phyloP scores from a whole-genome alignment of 2,888 invertebrate species.

The Parascotia fuliginaria region DNA sequence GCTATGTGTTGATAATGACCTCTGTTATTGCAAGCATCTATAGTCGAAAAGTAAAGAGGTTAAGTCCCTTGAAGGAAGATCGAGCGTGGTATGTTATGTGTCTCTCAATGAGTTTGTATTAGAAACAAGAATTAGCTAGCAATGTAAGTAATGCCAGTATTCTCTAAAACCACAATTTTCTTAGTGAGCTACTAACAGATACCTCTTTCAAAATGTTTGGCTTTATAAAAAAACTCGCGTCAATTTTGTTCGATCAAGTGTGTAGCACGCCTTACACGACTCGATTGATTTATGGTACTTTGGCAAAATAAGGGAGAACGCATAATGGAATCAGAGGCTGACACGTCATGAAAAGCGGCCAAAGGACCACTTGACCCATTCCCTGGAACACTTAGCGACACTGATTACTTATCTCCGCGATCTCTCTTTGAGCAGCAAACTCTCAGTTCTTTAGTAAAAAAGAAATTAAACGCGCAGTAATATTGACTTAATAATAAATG shows the following conservation, averaged over 20 bases:
- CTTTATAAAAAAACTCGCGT: not conserved
- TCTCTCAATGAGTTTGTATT: too few relatives aligned
- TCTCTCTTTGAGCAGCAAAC: not conserved
- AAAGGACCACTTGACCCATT: slow-evolving; percentile 31
- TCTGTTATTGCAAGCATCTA: too few relatives aligned
- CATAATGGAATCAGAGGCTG: slow-evolving; percentile 40
- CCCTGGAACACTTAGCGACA: slow-evolving; percentile 9
- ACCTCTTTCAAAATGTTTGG: not conserved
- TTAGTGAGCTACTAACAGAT: not conserved
- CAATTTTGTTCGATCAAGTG: not conserved
- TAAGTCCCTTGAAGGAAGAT: too few relatives aligned
- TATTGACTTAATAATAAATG: too few relatives aligned
- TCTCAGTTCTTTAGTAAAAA: not conserved
- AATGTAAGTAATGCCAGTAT: too few relatives aligned
- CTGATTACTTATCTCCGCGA: slow-evolving; percentile 16
- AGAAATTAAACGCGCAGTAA: too few relatives aligned
- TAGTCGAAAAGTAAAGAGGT: too few relatives aligned
- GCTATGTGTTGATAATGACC: too few relatives aligned
- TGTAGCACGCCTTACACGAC: slow-evolving; percentile 3
- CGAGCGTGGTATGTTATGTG: too few relatives aligned
- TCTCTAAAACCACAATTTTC: not conserved
- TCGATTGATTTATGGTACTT: slow-evolving; percentile 39
- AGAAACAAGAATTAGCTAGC: too few relatives aligned
- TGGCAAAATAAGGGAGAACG: slow-evolving; percentile 27
- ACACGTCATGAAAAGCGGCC: slow-evolving; percentile 22